A percentile compares a stretch with the other conserved stretches of the same genome.
Conservation (phyloP, 1,140 invertebrate genomes). For the Planococcus citri region DNA sequence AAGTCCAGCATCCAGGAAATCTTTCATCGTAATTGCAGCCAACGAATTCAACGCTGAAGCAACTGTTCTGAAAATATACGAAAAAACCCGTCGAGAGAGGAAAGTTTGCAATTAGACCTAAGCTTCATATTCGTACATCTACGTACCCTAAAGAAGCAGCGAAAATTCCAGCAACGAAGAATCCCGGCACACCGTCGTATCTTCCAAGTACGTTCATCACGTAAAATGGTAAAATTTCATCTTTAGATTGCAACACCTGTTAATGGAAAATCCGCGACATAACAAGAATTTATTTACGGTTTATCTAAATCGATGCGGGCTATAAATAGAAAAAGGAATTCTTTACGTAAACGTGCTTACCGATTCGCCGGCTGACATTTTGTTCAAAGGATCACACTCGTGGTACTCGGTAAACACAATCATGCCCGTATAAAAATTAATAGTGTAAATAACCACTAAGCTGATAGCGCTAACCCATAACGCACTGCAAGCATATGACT, state of each 20-base stretch:
- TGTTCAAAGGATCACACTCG: constrained; percentile 61
- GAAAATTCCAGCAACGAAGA: constrained; percentile 76
- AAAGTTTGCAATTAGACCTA: no score
- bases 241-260: constrained; percentile 46
- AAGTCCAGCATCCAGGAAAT: constrained; percentile 58
- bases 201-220: constrained; percentile 64
- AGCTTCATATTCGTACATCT: not conserved
- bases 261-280: no score
- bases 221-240: constrained; percentile 70
- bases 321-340: not conserved
- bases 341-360: not conserved
- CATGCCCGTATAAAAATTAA: constrained; percentile 75
- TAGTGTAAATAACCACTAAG: constrained; percentile 47
- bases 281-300: constrained; percentile 12
- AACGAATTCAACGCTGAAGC: constrained; percentile 83
- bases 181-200: constrained; percentile 60
- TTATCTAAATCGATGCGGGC: no score
- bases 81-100: not conserved
- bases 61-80: constrained; percentile 58
- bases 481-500: constrained; percentile 38
- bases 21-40: constrained; percentile 78
- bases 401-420: constrained; percentile 68
- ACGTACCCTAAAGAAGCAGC: constrained; percentile 54
- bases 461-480: constrained; percentile 52
- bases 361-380: constrained; percentile 31